Conservation (phyloP, 2,888 invertebrate genomes). For the Bruchidius siliquastri region DNA sequence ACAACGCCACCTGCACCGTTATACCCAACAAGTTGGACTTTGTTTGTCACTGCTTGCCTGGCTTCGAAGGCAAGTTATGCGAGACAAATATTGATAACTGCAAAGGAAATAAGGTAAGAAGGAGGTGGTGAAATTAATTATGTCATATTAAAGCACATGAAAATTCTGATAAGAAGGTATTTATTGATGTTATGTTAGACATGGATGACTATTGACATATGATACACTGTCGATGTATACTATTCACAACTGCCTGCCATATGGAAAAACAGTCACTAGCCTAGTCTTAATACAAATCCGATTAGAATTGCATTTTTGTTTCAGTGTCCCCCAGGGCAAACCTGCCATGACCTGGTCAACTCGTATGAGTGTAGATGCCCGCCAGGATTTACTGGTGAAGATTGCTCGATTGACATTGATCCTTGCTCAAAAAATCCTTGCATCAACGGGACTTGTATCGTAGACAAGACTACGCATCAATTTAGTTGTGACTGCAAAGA, state of each 20-base stretch:
- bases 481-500: constrained; percentile 69
- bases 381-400: constrained; percentile 56
- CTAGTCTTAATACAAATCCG: no score
- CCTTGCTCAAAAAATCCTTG: constrained; percentile 66
- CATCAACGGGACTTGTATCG: constrained; percentile 57
- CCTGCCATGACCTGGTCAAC: constrained; percentile 55
- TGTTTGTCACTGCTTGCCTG: constrained; percentile 60
- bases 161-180: no score
- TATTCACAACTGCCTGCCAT: no score
- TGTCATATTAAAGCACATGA: no score
- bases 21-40: constrained; percentile 48
- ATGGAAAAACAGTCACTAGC: no score
- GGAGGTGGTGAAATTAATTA: neutral
- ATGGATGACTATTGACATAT: no score
- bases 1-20: constrained; percentile 60
- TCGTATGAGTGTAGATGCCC: constrained; percentile 59
- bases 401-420: constrained; percentile 54
- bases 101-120: constrained; percentile 40
- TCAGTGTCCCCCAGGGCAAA: constrained; percentile 46
- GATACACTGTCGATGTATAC: no score
- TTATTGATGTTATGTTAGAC: no score
- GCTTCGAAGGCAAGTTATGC: constrained; percentile 62
- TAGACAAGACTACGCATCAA: constrained; percentile 51
- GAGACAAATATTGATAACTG: constrained; percentile 66
- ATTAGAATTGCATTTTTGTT: constrained; percentile 1